phyloP scores from a whole-genome alignment of 2,888 invertebrate genomes.

The Balanococcus diminutus region DNA sequence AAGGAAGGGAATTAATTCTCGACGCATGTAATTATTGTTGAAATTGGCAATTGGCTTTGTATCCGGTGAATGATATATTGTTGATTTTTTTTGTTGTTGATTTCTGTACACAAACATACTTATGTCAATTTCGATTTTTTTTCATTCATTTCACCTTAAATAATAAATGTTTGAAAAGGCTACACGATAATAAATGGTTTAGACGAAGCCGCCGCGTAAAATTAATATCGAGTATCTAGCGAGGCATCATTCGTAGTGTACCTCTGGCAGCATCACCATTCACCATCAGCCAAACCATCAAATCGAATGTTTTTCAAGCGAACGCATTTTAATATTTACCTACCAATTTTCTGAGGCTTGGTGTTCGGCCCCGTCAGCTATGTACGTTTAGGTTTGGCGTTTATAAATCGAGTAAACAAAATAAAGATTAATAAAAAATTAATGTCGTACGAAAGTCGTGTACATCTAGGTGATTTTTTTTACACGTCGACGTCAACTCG shows the following conservation, averaged over 20 bases:
- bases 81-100: background rate
- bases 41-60: background rate
- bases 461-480: background rate
- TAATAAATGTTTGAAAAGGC: background rate
- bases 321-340: constrained; percentile 17
- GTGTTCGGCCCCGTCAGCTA: background rate
- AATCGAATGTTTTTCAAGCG: constrained; percentile 8
- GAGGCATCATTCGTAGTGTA: background rate
- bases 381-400: background rate
- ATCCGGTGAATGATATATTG: background rate
- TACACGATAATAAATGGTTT: background rate
- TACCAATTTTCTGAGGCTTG: background rate
- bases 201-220: background rate
- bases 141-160: constrained; percentile 5
- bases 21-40: background rate
- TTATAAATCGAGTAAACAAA: background rate
- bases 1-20: background rate
- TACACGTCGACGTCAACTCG: background rate
- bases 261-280: background rate
- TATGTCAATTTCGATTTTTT: background rate
- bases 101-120: background rate
- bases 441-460: background rate
- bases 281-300: background rate
- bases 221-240: background rate
- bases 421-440: constrained; percentile 31